Evolutionary conservation across 2,113 vertebrate genomes (phyloP).

Genomic region (Onychostruthus taczanowskii): DNA sequence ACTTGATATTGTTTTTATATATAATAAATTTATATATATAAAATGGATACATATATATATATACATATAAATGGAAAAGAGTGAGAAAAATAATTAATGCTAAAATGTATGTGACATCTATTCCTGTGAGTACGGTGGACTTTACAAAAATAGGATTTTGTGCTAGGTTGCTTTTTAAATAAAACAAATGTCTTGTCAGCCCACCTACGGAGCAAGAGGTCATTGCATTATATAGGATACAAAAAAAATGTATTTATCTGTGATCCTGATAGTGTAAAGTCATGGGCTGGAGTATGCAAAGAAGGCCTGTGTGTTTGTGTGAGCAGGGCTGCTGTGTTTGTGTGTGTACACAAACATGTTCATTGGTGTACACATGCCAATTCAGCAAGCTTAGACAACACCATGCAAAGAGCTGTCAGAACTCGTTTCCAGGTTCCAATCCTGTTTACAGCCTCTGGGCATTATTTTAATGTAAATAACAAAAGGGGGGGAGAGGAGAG

Average conservation of each 20-base stretch:
- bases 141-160: neutral
- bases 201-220: neutral
- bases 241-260: neutral
- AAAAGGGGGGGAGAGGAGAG: neutral
- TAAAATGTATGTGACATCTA: neutral
- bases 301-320: neutral
- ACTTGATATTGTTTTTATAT: neutral
- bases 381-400: neutral
- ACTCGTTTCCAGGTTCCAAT: neutral
- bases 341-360: neutral
- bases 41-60: too few relatives aligned
- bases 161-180: neutral
- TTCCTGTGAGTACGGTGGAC: neutral
- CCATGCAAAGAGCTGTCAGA: neutral
- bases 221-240: neutral
- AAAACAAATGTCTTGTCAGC: neutral
- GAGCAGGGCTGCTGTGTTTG: neutral
- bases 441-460: neutral
- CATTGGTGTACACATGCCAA: neutral
- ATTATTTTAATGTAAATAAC: conserved; percentile 18
- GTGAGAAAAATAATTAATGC: neutral
- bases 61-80: neutral
- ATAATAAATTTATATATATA: neutral
- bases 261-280: neutral
- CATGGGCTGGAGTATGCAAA: neutral